Conservation (phyloP, 2,888 invertebrate genomes). For the Nemoura dubitans region DNA sequence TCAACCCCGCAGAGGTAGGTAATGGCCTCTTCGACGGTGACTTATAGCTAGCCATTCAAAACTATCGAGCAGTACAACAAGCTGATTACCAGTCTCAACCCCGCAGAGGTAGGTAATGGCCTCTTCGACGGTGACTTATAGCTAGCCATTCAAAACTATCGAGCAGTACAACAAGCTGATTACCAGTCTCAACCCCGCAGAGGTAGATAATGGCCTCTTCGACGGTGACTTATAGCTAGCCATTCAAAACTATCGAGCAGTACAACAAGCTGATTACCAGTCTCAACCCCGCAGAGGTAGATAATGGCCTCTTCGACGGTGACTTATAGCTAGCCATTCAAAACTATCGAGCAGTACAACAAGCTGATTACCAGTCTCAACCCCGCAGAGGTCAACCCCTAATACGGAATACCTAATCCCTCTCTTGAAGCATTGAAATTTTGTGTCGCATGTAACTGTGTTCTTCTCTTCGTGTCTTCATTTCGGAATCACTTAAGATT, state of each 20-base stretch:
- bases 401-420: too few relatives aligned
- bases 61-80: slow-evolving; percentile 73
- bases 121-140: background rate
- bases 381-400: slow-evolving; percentile 78
- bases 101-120: slow-evolving; percentile 72
- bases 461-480: too few relatives aligned
- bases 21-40: background rate
- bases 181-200: slow-evolving; percentile 73
- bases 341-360: slow-evolving; percentile 75
- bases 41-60: too few relatives aligned
- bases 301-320: background rate
- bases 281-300: slow-evolving; percentile 76
- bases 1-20: slow-evolving; percentile 75
- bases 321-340: too few relatives aligned
- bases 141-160: slow-evolving; percentile 57
- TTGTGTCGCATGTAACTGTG: too few relatives aligned
- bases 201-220: slow-evolving; percentile 64
- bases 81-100: slow-evolving; percentile 71
- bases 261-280: slow-evolving; percentile 73
- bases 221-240: too few relatives aligned
- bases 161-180: slow-evolving; percentile 72
- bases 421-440: too few relatives aligned
- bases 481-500: too few relatives aligned
- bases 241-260: slow-evolving; percentile 62
- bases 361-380: slow-evolving; percentile 71